Base-by-base conservation (phyloP, 2,888 invertebrate genomes). In the Cerastis leucographa region DNA sequence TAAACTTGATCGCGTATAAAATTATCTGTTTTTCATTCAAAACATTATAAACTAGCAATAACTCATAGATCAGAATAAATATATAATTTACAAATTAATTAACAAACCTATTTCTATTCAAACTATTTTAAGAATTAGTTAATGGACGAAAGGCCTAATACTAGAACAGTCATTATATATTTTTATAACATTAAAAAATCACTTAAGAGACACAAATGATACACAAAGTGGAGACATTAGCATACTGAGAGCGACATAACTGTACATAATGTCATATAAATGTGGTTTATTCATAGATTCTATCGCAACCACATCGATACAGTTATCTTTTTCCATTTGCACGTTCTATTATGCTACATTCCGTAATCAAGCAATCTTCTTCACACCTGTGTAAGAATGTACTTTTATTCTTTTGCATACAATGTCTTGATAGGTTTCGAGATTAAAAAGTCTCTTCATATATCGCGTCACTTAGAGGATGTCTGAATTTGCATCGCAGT, bases 221-320 rank as follows among this genome's bases (percentile, higher is more conserved):
- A 35, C 59, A 61, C 29, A 84, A 85, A 65, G 46, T 44, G 35
- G 83, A 78, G 81, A 90, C 90, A 92, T 93, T 91, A 92, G 88
- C 86, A 87, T 88, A 89, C 87, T 86, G 84, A 87, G 89, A 85
- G 84, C 87, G 84, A 80, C 9, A 81, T 91, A 91, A 93, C 93
- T 92, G 91, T 93, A 89, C 87, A 85, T 90, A 90, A 90, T 90
- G 91, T 90, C 89, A 87, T 89, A 88, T 87, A 90, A 91, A 90
- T 92, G 89, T 88, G 87, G 89, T 91, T 90, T 90, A 88, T 88
- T 85, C 85, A 85, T 66, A 90, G 90, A 93, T 93, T 89, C 89
- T 88, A 91, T 92, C 89, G 78, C 85, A 80, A 88, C 83, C 88
- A 86, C 88, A 89, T 88, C 85, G 81, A 82, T 86, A 88, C 90